Evolutionary conservation across 2,888 invertebrate species (phyloP), one percentile per base, ranked within the genome.

Genomic region (Argynnis bischoffii): DNA sequence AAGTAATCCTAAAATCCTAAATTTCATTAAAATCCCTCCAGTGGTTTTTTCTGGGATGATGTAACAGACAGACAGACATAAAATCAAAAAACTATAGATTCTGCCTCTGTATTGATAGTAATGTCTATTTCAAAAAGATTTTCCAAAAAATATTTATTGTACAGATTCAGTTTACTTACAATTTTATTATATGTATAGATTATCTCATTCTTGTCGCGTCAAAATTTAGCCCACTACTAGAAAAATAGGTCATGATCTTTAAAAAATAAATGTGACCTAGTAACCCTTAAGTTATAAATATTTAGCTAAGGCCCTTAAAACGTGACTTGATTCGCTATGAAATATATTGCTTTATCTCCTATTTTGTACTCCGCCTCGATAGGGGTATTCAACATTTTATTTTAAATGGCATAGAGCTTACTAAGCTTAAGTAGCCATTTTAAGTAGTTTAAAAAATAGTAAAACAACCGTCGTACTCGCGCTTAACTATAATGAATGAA

Each of bases 201-300:
- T 47, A 57, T 48, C n/a, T 8, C 21, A 15, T 15, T 15, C n/a
- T 41, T 48, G 48, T 54, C 54, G 21, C 16, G 16, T 48, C 47
- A 55, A 31, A 60, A 18, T 54, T 8, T 13, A 53, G 48, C 18
- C 63, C 31, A 35, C 18, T 46, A 16, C 48, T 13, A 31, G 31
- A 41, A 16, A 41, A 51, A 46, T 61, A 21, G 55, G 47, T 56
- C 57, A 35, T 57, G 63, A 63, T 53, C 21, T 47, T 35, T 46
- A 59, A 57, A 63, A 66, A 66, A 63, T 35, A 35, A 48, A 59
- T 59, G 55, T 48, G 64, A 61, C 64, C 60, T 26, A 56, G 51
- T 61, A 60, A 61, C 64, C 64, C 60, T 64, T 31, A 41, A 63
- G 66, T 64, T 70, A 67, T 67, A 64, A 70, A 70, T 67, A 70